These are phyloP conservation scores for Sebastes cheni DNA, from an alignment of 2,797 vertebrate species.

Conservation along the genomic window DNA sequence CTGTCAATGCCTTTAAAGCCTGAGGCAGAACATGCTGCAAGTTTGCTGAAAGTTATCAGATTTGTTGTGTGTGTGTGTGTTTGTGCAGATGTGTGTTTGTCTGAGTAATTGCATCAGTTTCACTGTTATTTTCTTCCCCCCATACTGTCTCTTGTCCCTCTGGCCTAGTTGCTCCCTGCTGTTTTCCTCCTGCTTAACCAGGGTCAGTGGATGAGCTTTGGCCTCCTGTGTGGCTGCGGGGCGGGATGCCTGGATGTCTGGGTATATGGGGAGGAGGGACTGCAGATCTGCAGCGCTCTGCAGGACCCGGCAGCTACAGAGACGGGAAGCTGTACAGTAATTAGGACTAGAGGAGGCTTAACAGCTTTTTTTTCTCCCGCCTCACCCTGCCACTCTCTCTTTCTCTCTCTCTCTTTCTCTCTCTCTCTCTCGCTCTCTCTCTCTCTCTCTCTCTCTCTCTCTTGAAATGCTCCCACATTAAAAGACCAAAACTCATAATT, in stretches of 20 bases:
- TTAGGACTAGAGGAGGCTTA: constrained; percentile 60
- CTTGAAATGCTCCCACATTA: constrained; percentile 50
- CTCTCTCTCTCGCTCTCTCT: not conserved
- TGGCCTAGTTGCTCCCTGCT: constrained; percentile 47
- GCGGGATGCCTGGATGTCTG: constrained; percentile 20
- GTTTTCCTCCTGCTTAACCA: constrained; percentile 39
- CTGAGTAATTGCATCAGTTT: not conserved
- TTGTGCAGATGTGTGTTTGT: constrained; percentile 36
- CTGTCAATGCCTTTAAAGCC: not conserved
- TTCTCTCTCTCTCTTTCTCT: no score
- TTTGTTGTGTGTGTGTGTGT: not conserved
- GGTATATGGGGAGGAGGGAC: not conserved
- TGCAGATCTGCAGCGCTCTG: constrained; percentile 26
- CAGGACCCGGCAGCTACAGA: constrained; percentile 47
- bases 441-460: not conserved
- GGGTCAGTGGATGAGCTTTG: constrained; percentile 61
- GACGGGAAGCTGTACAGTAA: constrained; percentile 65
- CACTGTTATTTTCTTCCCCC: constrained; percentile 39
- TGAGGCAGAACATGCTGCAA: not conserved
- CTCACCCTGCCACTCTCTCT: not conserved
- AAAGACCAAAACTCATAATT: constrained; percentile 68
- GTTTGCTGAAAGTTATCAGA: not conserved
- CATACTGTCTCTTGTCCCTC: constrained; percentile 27
- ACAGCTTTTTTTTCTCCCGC: constrained; percentile 4
- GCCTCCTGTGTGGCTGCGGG: constrained; percentile 53